phyloP scores from a whole-genome alignment of 2,113 vertebrate genomes.

The Leptobrachium ailaonicum region DNA sequence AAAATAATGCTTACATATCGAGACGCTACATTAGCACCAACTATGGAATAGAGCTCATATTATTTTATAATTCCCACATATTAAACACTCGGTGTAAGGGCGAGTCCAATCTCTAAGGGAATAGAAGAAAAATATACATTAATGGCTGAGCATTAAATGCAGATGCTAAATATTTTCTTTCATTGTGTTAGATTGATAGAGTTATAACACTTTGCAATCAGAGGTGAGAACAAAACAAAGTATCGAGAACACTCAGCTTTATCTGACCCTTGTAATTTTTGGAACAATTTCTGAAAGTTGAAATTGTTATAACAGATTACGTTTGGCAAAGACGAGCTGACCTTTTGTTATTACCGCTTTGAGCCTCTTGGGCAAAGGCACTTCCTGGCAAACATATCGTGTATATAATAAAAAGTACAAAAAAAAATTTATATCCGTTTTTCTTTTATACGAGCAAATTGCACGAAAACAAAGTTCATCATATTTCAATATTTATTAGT shows the following conservation, averaged over 20 bases:
- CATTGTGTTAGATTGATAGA: too few relatives aligned
- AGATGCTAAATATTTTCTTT: too few relatives aligned
- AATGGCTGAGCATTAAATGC: too few relatives aligned
- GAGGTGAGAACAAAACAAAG: constrained; percentile 21
- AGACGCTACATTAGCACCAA: too few relatives aligned
- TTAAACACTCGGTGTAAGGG: too few relatives aligned
- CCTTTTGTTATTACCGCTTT: constrained; percentile 32
- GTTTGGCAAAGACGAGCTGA: constrained; percentile 28
- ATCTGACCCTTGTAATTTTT: constrained; percentile 38
- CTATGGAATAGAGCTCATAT: too few relatives aligned
- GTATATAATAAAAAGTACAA: constrained; percentile 26
- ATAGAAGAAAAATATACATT: too few relatives aligned
- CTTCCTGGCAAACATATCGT: constrained; percentile 18
- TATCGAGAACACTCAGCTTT: constrained; percentile 30
- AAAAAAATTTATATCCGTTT: neutral
- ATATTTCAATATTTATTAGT: constrained; percentile 6
- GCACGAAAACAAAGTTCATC: neutral
- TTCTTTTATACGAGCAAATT: neutral
- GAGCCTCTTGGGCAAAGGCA: constrained; percentile 23
- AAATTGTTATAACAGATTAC: constrained; percentile 46
- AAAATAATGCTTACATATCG: too few relatives aligned
- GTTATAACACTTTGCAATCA: constrained; percentile 28
- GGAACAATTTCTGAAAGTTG: constrained; percentile 24
- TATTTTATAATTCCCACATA: too few relatives aligned
- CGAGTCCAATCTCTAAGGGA: too few relatives aligned